Evolutionary conservation across 2,888 invertebrate species (phyloP).

Genomic region (Nomada flava): DNA sequence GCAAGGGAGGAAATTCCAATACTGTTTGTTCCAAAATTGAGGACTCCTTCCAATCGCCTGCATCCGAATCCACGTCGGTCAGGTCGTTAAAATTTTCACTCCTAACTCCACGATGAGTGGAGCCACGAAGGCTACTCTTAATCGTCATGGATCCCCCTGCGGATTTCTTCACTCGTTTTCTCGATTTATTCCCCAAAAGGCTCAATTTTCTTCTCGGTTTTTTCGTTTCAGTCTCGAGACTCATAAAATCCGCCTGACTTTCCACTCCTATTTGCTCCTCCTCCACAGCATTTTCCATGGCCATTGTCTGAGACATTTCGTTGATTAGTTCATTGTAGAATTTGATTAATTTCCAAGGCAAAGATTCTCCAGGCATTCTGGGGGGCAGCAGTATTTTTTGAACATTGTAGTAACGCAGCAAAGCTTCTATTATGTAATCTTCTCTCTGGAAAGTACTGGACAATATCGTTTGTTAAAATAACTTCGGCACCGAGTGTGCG

Average conservation of each 20-base stretch:
- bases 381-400: slow-evolving; percentile 82
- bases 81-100: slow-evolving; percentile 3
- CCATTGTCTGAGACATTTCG: slow-evolving; percentile 56
- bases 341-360: slow-evolving; percentile 72
- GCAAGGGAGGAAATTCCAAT: slow-evolving; percentile 1
- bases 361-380: slow-evolving; percentile 77
- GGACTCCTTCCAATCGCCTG: slow-evolving; percentile 24
- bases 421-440: slow-evolving; percentile 76
- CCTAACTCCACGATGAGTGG: not conserved
- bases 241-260: not conserved
- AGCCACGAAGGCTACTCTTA: not conserved
- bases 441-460: slow-evolving; percentile 80
- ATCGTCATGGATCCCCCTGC: not conserved
- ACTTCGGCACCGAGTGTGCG: not conserved
- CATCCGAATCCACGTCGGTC: slow-evolving; percentile 11
- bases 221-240: not conserved
- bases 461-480: slow-evolving; percentile 17
- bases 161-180: not conserved
- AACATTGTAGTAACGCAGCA: slow-evolving; percentile 81
- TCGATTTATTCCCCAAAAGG: not conserved
- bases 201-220: not conserved
- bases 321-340: slow-evolving; percentile 78
- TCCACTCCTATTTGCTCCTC: slow-evolving; percentile 1
- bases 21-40: slow-evolving; percentile 15
- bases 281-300: not conserved